These are phyloP conservation scores for Ormyrus pomaceus DNA, from an alignment of 2,888 invertebrate species.

Conservation along the genomic window DNA sequence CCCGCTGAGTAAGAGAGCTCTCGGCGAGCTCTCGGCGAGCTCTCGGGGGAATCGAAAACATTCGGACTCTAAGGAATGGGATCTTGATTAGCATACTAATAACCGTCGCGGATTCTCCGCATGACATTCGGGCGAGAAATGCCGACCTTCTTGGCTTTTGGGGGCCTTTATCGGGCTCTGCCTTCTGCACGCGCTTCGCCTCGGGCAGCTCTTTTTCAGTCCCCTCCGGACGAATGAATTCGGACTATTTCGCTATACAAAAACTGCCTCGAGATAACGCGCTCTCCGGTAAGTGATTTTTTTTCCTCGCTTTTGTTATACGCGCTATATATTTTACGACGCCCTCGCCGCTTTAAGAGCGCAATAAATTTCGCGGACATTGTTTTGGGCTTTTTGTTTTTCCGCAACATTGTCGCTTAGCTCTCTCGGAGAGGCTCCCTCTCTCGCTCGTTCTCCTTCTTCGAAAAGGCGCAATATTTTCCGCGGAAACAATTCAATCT, in stretches of 20 bases:
- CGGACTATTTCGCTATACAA: slow-evolving; percentile 39
- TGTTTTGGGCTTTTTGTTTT: slow-evolving; percentile 23
- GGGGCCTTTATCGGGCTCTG: slow-evolving; percentile 33
- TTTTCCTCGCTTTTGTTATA: slow-evolving; percentile 22
- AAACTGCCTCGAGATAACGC: slow-evolving; percentile 34
- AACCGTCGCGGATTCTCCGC: slow-evolving; percentile 69
- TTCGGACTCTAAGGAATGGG: slow-evolving; percentile 52
- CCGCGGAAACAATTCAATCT: slow-evolving; percentile 41
- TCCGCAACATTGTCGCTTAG: slow-evolving; percentile 5
- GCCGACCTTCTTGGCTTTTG: slow-evolving; percentile 35
- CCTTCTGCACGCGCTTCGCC: slow-evolving; percentile 29
- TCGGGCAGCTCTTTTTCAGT: background rate
- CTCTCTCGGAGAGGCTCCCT: too few species aligned
- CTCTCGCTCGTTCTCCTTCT: background rate
- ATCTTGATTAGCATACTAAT: slow-evolving; percentile 74
- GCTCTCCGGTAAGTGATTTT: slow-evolving; percentile 5
- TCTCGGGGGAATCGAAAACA: slow-evolving; percentile 33
- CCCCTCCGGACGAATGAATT: slow-evolving; percentile 12
- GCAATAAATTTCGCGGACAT: slow-evolving; percentile 25
- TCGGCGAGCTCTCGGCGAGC: background rate
- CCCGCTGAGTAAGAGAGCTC: slow-evolving; percentile 7
- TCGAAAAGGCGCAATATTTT: slow-evolving; percentile 19
- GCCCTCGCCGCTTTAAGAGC: slow-evolving; percentile 12
- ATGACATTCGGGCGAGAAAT: slow-evolving; percentile 64
- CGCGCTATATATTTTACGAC: slow-evolving; percentile 6